Evolutionary conservation across 2,888 invertebrate genomes (phyloP).

Genomic region (Ariolimax columbianus): DNA sequence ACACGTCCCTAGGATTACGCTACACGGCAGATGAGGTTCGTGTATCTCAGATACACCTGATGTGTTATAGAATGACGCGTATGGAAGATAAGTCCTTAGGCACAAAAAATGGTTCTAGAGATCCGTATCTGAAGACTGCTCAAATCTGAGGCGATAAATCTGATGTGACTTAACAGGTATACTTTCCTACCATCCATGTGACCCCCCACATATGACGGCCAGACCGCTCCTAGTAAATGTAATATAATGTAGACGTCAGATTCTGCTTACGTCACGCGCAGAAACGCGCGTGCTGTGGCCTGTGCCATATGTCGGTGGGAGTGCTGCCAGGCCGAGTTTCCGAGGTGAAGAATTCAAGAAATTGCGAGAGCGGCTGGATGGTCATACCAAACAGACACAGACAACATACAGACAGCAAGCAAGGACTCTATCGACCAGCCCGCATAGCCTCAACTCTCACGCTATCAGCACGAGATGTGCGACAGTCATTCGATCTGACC

Average conservation of each 20-base stretch:
- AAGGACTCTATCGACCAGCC: slow-evolving; percentile 7
- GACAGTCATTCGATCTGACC: background rate
- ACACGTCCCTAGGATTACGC: no score
- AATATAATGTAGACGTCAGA: background rate
- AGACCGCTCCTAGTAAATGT: background rate
- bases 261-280: background rate
- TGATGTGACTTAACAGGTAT: background rate
- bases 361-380: background rate
- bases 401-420: background rate
- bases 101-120: no score
- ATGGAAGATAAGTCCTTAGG: no score
- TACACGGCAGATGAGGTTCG: no score
- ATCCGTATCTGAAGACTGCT: no score
- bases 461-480: background rate
- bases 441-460: background rate
- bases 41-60: no score
- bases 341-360: background rate
- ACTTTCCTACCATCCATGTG: background rate
- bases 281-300: background rate
- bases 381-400: background rate
- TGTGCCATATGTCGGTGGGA: background rate
- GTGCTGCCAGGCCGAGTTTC: background rate
- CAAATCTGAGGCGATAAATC: background rate
- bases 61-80: no score
- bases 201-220: background rate